Evolutionary conservation across 2,888 invertebrate genomes (phyloP), one percentile per base, ranked within the genome.

Genomic region (Anoplius nigerrimus): DNA sequence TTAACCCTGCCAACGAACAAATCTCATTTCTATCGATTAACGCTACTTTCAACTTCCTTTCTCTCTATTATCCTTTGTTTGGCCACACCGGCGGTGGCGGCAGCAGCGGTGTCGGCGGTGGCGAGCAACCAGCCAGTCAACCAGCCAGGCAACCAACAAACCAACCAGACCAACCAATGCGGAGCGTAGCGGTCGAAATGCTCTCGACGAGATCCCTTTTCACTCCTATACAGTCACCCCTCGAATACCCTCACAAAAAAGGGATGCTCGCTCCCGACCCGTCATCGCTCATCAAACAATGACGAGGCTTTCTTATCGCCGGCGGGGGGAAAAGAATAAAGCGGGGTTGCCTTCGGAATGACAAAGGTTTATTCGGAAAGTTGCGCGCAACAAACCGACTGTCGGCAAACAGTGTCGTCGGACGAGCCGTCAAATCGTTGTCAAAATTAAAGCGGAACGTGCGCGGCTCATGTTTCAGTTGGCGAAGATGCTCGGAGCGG

Each of bases 51-150:
- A 1, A n/a, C 48, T n/a, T 16, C 48, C n/a, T 48, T 48, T 18
- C 48, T 18, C 48, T 48, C 11, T 48, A 42, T 42, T 42, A 48
- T 46, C 62, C 66, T 62, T 66, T 62, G 62, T 72, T 60, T 62
- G 52, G 24, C 22, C 45, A 61, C 46, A 48, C 57, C 56, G 20
- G 27, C 13, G 42, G n/a, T n/a, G n/a, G n/a, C n/a, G n/a, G n/a
- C n/a, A n/a, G n/a, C n/a, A n/a, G n/a, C n/a, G n/a, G n/a, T n/a
- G n/a, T n/a, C n/a, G n/a, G n/a, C n/a, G n/a, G n/a, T n/a, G n/a
- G n/a, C n/a, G n/a, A n/a, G n/a, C n/a, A n/a, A n/a, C n/a, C n/a
- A n/a, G n/a, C n/a, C n/a, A n/a, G n/a, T 46, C 18, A 55, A 27
- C 16, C 6, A 13, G 15, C 55, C 34, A 55, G n/a, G n/a, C n/a